Conservation (phyloP, 2,113 vertebrate genomes). For the Coracopsis vasa region DNA sequence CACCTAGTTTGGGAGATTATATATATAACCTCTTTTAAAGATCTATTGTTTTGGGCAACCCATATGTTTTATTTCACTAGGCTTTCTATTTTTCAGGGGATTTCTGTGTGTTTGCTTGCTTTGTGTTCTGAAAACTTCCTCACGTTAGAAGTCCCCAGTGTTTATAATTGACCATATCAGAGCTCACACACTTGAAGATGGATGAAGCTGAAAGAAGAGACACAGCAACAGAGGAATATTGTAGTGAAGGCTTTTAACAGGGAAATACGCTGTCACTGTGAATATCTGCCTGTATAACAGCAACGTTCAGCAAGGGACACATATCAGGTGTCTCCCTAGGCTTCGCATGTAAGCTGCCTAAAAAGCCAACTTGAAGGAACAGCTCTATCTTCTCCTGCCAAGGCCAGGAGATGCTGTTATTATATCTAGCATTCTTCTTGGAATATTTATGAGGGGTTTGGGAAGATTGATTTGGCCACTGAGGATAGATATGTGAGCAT, state of each 20-base stretch:
- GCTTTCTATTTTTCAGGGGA: not conserved
- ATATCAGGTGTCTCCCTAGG: not conserved
- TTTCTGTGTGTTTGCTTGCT: not conserved
- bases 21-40: not conserved
- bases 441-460: slow-evolving; percentile 56
- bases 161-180: not conserved
- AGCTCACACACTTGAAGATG: not conserved
- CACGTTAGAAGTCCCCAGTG: not conserved
- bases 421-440: not conserved
- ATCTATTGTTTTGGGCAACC: not conserved
- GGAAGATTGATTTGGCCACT: slow-evolving; percentile 59
- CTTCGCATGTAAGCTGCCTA: not conserved
- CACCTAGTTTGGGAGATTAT: not conserved
- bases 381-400: not conserved
- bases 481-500: slow-evolving; percentile 68
- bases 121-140: not conserved
- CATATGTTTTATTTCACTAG: not conserved
- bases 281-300: not conserved
- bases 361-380: not conserved
- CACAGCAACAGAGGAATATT: not conserved
- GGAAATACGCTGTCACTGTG: not conserved
- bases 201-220: not conserved
- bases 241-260: not conserved
- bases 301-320: not conserved
- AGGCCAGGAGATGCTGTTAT: not conserved